Evolutionary conservation across 2,113 vertebrate genomes (phyloP).

Genomic region (Sylvietta virens): DNA sequence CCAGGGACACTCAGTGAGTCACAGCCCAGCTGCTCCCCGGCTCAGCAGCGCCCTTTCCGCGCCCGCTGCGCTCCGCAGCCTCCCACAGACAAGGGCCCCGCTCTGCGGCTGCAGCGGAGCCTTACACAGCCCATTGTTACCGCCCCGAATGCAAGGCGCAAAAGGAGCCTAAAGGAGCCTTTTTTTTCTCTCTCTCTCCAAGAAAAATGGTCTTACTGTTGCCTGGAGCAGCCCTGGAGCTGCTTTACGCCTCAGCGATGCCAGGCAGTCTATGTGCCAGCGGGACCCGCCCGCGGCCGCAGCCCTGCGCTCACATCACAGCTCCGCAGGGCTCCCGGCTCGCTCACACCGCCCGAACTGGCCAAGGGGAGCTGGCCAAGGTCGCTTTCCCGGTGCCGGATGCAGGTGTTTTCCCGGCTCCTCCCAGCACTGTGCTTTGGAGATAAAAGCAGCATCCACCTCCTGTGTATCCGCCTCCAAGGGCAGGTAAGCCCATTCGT

Average conservation of each 20-base stretch:
- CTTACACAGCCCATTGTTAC: too few species aligned
- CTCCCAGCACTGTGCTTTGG: background rate
- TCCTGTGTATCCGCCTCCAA: background rate
- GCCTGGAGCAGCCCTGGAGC: background rate
- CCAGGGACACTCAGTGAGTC: background rate
- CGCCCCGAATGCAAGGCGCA: background rate
- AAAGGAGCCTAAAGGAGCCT: background rate
- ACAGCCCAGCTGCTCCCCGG: background rate
- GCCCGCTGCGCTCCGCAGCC: rapidly evolving
- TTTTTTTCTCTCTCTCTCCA: background rate
- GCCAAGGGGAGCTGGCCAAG: too few species aligned
- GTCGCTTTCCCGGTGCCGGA: background rate
- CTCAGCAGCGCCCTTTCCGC: background rate
- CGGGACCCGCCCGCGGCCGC: background rate
- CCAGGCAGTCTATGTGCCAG: background rate
- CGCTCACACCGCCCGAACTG: background rate
- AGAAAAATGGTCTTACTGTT: background rate
- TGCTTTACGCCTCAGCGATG: background rate
- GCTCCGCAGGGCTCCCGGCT: background rate
- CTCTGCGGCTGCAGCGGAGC: background rate
- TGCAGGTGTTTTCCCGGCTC: background rate
- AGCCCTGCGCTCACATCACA: background rate
- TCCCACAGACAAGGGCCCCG: background rate
- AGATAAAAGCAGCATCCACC: background rate
- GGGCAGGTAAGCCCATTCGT: background rate